These are phyloP conservation scores for Orussus abietinus DNA, from an alignment of 1,140 invertebrate genomes.

Conservation along the genomic window DNA sequence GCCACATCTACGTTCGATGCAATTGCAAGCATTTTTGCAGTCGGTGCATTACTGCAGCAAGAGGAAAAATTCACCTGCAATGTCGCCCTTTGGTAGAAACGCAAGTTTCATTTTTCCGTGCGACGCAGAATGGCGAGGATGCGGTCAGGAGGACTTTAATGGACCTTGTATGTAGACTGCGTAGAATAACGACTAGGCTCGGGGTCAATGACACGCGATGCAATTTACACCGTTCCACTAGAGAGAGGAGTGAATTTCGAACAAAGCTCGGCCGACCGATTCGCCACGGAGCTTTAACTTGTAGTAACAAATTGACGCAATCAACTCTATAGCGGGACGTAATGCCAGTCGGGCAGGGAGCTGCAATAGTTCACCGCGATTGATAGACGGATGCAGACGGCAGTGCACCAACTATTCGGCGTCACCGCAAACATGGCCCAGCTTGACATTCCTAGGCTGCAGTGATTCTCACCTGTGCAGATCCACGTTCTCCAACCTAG, in stretches of 20 bases:
- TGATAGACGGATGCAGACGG: slow-evolving; percentile 2
- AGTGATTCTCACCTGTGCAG: background rate
- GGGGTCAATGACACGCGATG: slow-evolving; percentile 21
- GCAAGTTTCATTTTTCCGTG: no score
- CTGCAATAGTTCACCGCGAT: slow-evolving; percentile 16
- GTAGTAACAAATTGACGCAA: slow-evolving; percentile 32
- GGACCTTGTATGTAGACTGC: slow-evolving; percentile 21
- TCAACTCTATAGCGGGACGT: slow-evolving; percentile 22
- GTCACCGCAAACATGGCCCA: slow-evolving; percentile 25
- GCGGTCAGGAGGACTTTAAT: no score
- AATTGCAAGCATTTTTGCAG: no score
- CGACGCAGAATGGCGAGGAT: no score
- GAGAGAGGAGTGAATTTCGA: slow-evolving; percentile 23
- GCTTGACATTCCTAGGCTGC: slow-evolving; percentile 11
- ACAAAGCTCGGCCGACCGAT: slow-evolving; percentile 20
- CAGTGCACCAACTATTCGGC: slow-evolving; percentile 5
- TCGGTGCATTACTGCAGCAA: no score
- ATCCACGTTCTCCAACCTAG: no score
- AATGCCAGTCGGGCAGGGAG: slow-evolving; percentile 18
- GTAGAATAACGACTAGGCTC: slow-evolving; percentile 20
- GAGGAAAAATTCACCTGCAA: no score
- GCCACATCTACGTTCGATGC: no score
- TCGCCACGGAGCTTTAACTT: slow-evolving; percentile 20
- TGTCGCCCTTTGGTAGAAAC: no score
- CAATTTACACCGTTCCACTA: slow-evolving; percentile 18